Base-by-base conservation (phyloP, 2,113 vertebrate species). In the Corvus moneduloides region DNA sequence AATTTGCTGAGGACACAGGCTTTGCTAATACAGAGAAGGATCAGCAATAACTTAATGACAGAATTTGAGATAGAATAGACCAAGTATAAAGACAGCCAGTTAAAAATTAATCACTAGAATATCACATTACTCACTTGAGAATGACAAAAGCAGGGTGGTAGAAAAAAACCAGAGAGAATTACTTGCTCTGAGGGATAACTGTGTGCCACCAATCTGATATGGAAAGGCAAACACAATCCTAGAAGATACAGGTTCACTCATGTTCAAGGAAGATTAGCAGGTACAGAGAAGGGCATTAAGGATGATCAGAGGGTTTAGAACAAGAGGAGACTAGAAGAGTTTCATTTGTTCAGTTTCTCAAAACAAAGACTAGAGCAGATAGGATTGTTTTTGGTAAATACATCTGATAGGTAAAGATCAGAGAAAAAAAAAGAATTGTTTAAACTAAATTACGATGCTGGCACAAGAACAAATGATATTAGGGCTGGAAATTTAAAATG, bases 311-410 rank as follows among this genome's bases (percentile, higher is more conserved):
- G 87, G 58, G 69, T 91, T 92, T 75, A 78, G 76, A 96, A 96
- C 95, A 95, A 95, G 96, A 96, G 95, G 74, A 89, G 94, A 95
- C 94, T 94, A 92, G 95, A 95, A 96, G 93, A 95, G 46, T 67
- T 97, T 89, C 89, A 82, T 94, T 96, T 95, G 96, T 96, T 96
- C 94, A 89, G 93, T 68, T 95, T 89, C 71, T 93, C 91, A 72
- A 91, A 95, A 96, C 94, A 96, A 97, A 95, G 95, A 87, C 81
- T 37, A 79, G 89, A 94, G 87, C 84, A 96, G 96, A 96, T 95
- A 96, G 84, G 87, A 95, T 96, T 97, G 95, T 96, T 96, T 96
- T 87, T 80, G 66, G 94, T 97, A 96, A 95, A 96, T 96, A 93
- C 23, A 95, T 96, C 94, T 94, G 94, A 94, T 95, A 95, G 94